Evolutionary conservation across 2,797 vertebrate genomes (phyloP).

Genomic region (Peromyscus nudipes): DNA sequence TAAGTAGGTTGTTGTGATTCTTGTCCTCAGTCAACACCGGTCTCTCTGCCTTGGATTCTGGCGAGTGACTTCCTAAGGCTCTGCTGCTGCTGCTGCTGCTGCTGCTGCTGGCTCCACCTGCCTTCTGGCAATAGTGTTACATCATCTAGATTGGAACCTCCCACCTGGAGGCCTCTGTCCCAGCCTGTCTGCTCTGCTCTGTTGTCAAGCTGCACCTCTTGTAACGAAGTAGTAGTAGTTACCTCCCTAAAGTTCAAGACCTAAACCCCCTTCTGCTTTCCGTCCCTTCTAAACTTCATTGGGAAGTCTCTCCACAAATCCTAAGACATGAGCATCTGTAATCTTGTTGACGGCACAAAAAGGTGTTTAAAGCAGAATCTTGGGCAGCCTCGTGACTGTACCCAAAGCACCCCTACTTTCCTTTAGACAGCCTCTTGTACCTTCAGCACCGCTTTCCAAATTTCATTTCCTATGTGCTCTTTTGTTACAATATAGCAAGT

Average conservation of each 20-base stretch:
- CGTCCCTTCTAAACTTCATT: background rate
- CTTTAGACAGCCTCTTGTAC: background rate
- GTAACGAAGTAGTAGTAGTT: background rate
- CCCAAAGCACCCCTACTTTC: background rate
- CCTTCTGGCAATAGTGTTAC: background rate
- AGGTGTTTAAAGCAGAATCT: background rate
- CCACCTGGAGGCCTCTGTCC: background rate
- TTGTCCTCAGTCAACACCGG: background rate
- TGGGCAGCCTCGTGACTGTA: background rate
- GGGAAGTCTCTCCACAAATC: background rate
- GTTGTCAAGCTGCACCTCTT: background rate
- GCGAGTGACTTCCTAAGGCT: background rate
- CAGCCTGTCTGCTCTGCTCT: background rate
- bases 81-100: no score
- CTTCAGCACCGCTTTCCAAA: background rate
- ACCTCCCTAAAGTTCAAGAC: background rate
- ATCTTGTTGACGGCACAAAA: background rate
- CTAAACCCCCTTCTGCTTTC: background rate
- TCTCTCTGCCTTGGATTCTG: background rate
- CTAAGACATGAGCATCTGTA: background rate
- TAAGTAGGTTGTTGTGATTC: background rate
- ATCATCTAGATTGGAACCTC: background rate
- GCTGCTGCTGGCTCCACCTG: background rate
- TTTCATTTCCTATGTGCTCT: background rate
- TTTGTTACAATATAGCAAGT: background rate